Evolutionary conservation across 2,797 vertebrate genomes (phyloP).

Genomic region (Crenichthys baileyi): DNA sequence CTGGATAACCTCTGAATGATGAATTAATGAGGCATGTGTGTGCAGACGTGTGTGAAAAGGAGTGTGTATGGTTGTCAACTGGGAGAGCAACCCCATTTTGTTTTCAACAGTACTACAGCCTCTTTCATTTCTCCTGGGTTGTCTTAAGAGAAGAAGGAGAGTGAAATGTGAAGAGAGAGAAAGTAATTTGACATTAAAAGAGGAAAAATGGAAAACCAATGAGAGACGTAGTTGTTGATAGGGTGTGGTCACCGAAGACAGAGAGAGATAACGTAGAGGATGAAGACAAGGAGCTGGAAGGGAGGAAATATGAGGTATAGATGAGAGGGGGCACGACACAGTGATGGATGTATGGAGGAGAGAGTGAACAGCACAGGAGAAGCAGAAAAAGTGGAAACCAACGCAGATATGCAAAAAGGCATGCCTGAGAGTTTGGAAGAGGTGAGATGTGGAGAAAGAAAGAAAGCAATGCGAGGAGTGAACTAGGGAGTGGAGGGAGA

Average conservation of each 20-base stretch:
- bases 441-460: slow-evolving; percentile 42
- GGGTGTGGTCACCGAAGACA: slow-evolving; percentile 72
- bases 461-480: slow-evolving; percentile 26
- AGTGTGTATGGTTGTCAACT: slow-evolving; percentile 26
- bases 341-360: slow-evolving; percentile 52
- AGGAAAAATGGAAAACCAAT: not conserved
- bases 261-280: slow-evolving; percentile 45
- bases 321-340: slow-evolving; percentile 34
- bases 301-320: slow-evolving; percentile 23
- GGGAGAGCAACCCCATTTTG: slow-evolving; percentile 28
- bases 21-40: slow-evolving; percentile 29
- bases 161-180: not conserved
- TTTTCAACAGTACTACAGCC: slow-evolving; percentile 32
- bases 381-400: slow-evolving; percentile 48
- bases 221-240: slow-evolving; percentile 48
- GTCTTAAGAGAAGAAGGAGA: slow-evolving; percentile 11
- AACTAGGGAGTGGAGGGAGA: slow-evolving; percentile 14
- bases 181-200: not conserved
- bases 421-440: slow-evolving; percentile 40
- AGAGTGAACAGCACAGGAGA: slow-evolving; percentile 40
- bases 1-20: slow-evolving; percentile 35
- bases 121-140: slow-evolving; percentile 10
- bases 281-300: slow-evolving; percentile 20
- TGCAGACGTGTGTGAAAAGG: slow-evolving; percentile 10
- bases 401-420: slow-evolving; percentile 39